phyloP scores from a whole-genome alignment of 2,797 vertebrate species.

The Sphenopsis melanotis region DNA sequence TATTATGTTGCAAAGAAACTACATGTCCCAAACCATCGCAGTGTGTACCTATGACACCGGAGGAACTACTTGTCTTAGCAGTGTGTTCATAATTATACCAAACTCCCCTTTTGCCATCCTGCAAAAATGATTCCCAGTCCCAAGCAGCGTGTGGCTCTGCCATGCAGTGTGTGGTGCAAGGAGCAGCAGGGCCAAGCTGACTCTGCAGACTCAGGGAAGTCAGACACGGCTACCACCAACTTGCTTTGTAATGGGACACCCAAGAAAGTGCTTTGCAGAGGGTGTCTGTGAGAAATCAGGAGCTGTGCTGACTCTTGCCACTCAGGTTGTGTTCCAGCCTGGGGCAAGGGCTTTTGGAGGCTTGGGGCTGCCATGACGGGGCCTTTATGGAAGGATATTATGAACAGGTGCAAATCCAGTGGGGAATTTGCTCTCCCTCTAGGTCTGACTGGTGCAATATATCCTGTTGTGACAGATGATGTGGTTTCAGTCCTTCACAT shows the following conservation, averaged over 20 bases:
- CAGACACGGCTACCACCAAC: fast-evolving
- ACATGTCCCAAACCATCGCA: neutral
- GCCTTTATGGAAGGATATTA: neutral
- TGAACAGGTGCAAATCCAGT: neutral
- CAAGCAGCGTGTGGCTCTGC: neutral
- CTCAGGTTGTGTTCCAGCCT: neutral
- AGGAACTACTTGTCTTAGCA: neutral
- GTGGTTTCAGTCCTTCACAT: neutral
- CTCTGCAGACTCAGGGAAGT: neutral
- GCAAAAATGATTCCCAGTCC: neutral
- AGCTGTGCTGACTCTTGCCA: fast-evolving
- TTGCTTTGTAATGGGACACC: neutral
- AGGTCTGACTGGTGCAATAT: neutral
- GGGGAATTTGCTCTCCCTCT: neutral
- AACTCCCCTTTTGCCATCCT: neutral
- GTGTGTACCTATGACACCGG: neutral
- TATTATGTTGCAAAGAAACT: conserved; percentile 23
- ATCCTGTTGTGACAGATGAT: neutral
- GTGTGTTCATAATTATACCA: neutral
- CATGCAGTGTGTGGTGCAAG: neutral
- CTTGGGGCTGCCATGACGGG: fast-evolving
- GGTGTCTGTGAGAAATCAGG: neutral
- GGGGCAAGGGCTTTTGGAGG: neutral
- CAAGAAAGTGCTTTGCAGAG: neutral
- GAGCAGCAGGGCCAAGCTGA: neutral